phyloP scores from a whole-genome alignment of 2,113 vertebrate species.

The Cichladusa arquata region DNA sequence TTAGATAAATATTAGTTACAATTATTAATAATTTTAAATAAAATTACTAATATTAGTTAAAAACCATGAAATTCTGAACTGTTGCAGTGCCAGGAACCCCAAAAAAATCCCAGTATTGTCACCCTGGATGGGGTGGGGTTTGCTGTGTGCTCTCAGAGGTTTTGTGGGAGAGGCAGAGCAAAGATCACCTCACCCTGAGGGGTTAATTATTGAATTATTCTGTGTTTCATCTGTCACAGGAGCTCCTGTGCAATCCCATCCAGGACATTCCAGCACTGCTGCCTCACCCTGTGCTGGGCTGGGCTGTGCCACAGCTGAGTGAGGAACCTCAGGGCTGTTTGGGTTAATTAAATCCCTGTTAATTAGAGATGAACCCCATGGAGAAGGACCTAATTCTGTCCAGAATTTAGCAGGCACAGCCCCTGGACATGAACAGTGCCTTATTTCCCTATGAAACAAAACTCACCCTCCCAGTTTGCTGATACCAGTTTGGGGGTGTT shows the following conservation, averaged over 20 bases:
- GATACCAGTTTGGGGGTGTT: too few species aligned
- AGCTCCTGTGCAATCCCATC: background rate
- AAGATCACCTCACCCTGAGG: fast-evolving
- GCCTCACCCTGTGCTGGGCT: background rate
- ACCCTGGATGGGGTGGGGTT: fast-evolving
- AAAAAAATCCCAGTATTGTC: fast-evolving
- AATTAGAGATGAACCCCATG: background rate
- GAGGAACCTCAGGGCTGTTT: background rate
- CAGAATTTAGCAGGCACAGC: too few species aligned
- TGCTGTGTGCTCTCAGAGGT: background rate
- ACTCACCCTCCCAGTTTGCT: too few species aligned
- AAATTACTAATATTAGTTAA: background rate
- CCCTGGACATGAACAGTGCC: too few species aligned
- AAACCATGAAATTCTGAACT: fast-evolving
- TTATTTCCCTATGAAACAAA: too few species aligned
- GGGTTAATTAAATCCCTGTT: background rate
- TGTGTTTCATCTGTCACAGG: background rate
- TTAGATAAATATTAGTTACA: too few species aligned
- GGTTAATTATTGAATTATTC: background rate
- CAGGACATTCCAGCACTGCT: background rate
- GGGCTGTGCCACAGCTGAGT: background rate
- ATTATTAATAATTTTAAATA: too few species aligned
- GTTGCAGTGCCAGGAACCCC: background rate
- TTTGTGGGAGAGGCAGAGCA: background rate
- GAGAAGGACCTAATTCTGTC: background rate